Conservation (phyloP, 1,140 invertebrate genomes). For the Conus betulinus region DNA sequence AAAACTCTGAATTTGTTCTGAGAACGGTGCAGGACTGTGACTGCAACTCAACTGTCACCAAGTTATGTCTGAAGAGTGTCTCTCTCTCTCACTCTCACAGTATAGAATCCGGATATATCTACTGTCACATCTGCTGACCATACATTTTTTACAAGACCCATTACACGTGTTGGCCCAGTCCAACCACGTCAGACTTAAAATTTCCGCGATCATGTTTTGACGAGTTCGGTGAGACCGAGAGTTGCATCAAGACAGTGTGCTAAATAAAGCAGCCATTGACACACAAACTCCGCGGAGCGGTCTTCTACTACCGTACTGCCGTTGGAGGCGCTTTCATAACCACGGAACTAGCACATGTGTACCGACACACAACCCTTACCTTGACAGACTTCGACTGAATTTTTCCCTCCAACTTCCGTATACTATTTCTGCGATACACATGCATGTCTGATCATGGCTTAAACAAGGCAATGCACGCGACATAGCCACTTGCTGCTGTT, state of each 20-base stretch:
- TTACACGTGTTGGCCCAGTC: too few relatives aligned
- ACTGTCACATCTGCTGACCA: too few relatives aligned
- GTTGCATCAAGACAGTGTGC: not conserved
- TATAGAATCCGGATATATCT: too few relatives aligned
- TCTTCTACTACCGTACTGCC: not conserved
- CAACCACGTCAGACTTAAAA: conserved; percentile 8
- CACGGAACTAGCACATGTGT: not conserved
- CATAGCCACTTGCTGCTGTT: not conserved
- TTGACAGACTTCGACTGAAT: not conserved
- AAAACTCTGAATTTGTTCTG: too few relatives aligned
- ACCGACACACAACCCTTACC: not conserved
- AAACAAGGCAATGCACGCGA: not conserved
- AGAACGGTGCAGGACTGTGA: too few relatives aligned
- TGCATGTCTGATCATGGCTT: not conserved
- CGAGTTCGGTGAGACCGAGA: not conserved
- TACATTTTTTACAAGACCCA: too few relatives aligned
- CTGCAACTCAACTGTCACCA: too few relatives aligned
- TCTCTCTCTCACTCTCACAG: too few relatives aligned
- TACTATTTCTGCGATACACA: not conserved
- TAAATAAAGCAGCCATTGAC: not conserved
- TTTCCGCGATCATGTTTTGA: not conserved
- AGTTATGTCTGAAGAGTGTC: too few relatives aligned
- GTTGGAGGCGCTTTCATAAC: too few relatives aligned
- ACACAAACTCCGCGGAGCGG: not conserved
- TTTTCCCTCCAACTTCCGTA: not conserved